Evolutionary conservation across 2,797 vertebrate genomes (phyloP).

Genomic region (Mustela erminea): DNA sequence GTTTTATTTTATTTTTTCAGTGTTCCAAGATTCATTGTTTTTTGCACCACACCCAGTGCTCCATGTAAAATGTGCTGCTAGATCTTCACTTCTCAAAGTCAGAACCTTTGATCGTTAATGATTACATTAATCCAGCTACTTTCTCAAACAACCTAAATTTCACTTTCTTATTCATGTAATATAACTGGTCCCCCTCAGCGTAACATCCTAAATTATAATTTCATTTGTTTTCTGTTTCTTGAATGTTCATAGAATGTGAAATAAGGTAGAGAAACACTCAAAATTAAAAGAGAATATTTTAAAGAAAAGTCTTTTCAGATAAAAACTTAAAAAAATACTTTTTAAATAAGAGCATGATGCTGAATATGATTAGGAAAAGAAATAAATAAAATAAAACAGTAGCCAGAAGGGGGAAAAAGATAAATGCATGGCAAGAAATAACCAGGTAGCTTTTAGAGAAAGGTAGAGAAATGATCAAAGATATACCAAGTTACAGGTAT

Average conservation of each 20-base stretch:
- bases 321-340: not conserved
- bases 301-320: constrained; percentile 14
- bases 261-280: not conserved
- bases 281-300: not conserved
- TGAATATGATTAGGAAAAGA: not conserved
- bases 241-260: not conserved
- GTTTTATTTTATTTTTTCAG: too few relatives aligned
- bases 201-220: not conserved
- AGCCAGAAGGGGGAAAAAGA: not conserved
- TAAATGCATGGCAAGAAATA: not conserved
- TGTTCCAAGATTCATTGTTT: too few relatives aligned
- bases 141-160: not conserved
- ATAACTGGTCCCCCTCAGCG: not conserved
- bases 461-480: not conserved
- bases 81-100: not conserved
- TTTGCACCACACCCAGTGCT: too few relatives aligned
- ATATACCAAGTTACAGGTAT: not conserved
- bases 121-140: not conserved
- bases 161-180: not conserved
- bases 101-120: not conserved
- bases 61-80: not conserved
- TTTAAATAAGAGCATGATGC: not conserved
- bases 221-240: not conserved
- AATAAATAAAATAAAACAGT: not conserved
- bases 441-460: not conserved